Evolutionary conservation across 2,113 vertebrate species (phyloP).

Genomic region (Pseudorhombus dupliciocellatus): DNA sequence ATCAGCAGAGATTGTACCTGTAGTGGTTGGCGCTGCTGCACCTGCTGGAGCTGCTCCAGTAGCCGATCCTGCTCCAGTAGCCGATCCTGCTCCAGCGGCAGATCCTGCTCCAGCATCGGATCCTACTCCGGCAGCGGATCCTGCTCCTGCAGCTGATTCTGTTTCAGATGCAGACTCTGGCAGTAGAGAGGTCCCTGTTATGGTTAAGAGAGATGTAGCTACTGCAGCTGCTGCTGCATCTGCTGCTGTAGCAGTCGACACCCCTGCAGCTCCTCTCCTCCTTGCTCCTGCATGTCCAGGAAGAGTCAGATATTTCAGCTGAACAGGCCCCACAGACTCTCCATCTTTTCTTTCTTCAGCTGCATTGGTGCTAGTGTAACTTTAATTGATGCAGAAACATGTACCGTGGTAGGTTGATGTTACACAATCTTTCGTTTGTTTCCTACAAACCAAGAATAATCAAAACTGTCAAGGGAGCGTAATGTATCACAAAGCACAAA

Average conservation of each 20-base stretch:
- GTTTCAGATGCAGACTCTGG: not conserved
- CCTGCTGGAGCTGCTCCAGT: not conserved
- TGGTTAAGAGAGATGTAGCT: constrained; percentile 64
- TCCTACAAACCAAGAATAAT: not conserved
- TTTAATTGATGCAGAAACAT: not conserved
- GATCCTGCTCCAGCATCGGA: not conserved
- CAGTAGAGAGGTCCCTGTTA: not conserved
- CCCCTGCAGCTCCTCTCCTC: not conserved
- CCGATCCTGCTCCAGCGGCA: not conserved
- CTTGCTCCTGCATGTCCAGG: constrained; percentile 71
- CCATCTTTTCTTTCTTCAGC: not conserved
- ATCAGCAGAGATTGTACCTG: constrained; percentile 62
- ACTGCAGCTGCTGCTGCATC: not conserved
- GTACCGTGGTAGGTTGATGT: not conserved
- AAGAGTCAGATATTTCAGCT: constrained; percentile 65
- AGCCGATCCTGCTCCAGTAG: not conserved
- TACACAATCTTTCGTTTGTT: not conserved
- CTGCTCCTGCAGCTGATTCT: not conserved
- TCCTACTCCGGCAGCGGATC: not conserved
- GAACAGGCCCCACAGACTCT: constrained; percentile 3
- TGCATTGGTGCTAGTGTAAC: constrained; percentile 6
- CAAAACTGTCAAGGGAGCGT: not conserved
- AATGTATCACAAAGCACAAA: not conserved
- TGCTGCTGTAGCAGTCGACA: not conserved
- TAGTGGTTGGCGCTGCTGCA: not conserved